These are phyloP conservation scores for Crepidodera aurea DNA, from an alignment of 2,888 invertebrate species.

Conservation along the genomic window DNA sequence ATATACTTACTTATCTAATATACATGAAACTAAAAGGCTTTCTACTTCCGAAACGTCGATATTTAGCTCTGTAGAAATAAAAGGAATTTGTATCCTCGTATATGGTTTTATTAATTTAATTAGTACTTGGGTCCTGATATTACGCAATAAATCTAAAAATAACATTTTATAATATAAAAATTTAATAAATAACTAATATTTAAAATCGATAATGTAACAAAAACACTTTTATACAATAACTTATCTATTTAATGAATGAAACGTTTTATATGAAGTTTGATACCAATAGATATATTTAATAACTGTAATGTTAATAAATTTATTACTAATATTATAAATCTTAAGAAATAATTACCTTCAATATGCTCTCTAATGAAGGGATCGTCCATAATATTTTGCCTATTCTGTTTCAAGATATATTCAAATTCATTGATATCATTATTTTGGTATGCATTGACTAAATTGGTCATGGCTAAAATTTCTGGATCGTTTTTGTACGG, in stretches of 20 bases:
- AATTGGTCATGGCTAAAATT: slow-evolving; percentile 98
- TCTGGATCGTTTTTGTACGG: slow-evolving; percentile 99
- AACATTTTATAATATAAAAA: too few relatives aligned
- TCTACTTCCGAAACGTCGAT: slow-evolving; percentile 96
- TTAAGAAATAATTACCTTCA: slow-evolving; percentile 72
- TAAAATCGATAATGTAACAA: too few relatives aligned
- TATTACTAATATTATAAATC: too few relatives aligned
- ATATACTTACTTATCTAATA: slow-evolving; percentile 89
- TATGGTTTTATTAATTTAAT: slow-evolving; percentile 98
- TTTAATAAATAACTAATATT: too few relatives aligned
- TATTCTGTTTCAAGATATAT: slow-evolving; percentile 91
- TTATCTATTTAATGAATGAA: too few relatives aligned
- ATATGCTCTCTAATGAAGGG: slow-evolving; percentile 99
- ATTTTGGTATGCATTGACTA: slow-evolving; percentile 96
- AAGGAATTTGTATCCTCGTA: slow-evolving; percentile 96
- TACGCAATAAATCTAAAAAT: slow-evolving; percentile 81
- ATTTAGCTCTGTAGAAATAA: slow-evolving; percentile 94
- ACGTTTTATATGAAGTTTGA: too few relatives aligned
- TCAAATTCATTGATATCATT: slow-evolving; percentile 99
- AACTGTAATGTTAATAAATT: too few relatives aligned
- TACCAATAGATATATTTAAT: too few relatives aligned
- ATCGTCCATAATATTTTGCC: slow-evolving; percentile 98
- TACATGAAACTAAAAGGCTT: slow-evolving; percentile 95
- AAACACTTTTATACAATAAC: too few relatives aligned
- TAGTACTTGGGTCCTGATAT: slow-evolving; percentile 96